Conservation (phyloP, 2,888 invertebrate species). For the Argyresthia goedartella region DNA sequence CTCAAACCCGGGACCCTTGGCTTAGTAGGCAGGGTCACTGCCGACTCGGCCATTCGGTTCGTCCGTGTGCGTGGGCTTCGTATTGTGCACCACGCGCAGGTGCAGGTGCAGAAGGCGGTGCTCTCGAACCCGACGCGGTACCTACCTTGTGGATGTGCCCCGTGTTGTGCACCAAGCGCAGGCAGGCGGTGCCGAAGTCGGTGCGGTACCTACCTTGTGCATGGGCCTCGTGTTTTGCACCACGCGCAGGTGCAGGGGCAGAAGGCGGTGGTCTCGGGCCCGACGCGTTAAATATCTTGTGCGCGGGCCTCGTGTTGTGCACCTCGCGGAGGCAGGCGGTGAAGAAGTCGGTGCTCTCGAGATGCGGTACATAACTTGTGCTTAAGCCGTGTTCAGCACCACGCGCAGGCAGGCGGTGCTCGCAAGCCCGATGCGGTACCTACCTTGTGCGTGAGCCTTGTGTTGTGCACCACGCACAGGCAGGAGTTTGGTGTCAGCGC, state of each 20-base stretch:
- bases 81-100: constrained; percentile 74
- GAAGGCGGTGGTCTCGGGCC: constrained; percentile 87
- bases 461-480: constrained; percentile 74
- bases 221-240: constrained; percentile 65
- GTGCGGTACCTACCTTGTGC: constrained; percentile 77
- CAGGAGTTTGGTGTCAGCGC: constrained; percentile 81
- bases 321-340: constrained; percentile 79
- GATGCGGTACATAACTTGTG: constrained; percentile 74
- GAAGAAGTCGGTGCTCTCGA: constrained; percentile 90
- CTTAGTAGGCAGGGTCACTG: too few relatives aligned
- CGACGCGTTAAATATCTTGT: constrained; percentile 58
- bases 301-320: constrained; percentile 54
- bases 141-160: constrained; percentile 49
- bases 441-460: constrained; percentile 84
- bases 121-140: constrained; percentile 80
- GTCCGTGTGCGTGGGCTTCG: constrained; percentile 52
- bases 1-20: too few relatives aligned
- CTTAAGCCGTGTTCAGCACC: constrained; percentile 62
- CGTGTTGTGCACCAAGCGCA: constrained; percentile 74
- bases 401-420: constrained; percentile 82
- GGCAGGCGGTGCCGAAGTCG: constrained; percentile 84
- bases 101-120: constrained; percentile 84
- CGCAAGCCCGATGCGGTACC: constrained; percentile 79
- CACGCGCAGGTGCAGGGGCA: constrained; percentile 81
- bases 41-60: too few relatives aligned